Evolutionary conservation across 53 echinoderm and acorn worm species (phyloP), one percentile per base, ranked within the genome.

Genomic region (Holothuria leucospilota): DNA sequence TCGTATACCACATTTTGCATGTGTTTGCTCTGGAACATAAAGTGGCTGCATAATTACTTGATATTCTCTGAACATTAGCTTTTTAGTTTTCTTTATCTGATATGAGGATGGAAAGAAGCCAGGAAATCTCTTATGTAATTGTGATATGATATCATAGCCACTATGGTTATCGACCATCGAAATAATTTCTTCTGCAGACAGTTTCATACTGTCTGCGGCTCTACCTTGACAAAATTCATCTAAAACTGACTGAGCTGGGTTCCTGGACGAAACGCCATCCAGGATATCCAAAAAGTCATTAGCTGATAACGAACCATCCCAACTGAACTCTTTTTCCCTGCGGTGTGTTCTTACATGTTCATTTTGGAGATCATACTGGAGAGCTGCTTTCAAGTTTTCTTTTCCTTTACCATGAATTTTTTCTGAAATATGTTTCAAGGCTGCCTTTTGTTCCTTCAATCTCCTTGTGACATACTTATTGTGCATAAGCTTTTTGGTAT

Each of bases 81-180:
- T 24, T 23, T 40, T 25, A 21, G 39, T 46, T 62, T 46, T 40
- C 20, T 20, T 20, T 4, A 77, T 14, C 11, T 29, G 29, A 21
- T 75, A 39, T 7, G 5, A 8, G 39, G 56, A 40, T 59, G 59
- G 61, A 77, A 86, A 77, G 40, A 20, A 75, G 13, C 20, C 42
- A 28, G 86, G 86, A 23, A 77, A 16, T 20, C 21, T 41, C 30
- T 77, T 86, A 39, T 77, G 39, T 26, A 86, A 39, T 8, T 86
- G 62, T 24, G 9, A 10, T 39, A 86, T 62, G n/a, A 86, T 86
- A 15, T 30, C 40, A 41, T 63, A 61, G 15, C 61, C 86, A 77
- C 61, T 86, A 77, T 62, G 59, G 6, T 61, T 86, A 46, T 86
- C 86, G 38, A 86, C 77, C 13, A 86, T 4, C 34, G 42, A 15